Percentiles rank a stretch among this genome's conserved stretches.
Conservation (phyloP, 2,888 invertebrate species). For the Rhagium mordax region DNA sequence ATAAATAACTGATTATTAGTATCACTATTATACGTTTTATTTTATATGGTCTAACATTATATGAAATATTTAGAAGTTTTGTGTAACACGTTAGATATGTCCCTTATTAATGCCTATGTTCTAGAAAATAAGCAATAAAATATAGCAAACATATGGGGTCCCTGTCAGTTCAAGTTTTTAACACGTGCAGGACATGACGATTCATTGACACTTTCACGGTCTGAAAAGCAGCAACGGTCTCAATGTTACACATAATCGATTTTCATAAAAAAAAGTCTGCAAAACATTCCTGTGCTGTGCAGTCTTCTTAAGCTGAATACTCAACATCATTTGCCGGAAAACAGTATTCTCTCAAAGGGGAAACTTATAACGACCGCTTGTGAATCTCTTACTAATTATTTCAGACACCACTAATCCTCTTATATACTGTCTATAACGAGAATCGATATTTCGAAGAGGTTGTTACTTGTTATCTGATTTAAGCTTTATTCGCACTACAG, state of each 20-base stretch:
- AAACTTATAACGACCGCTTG: background rate
- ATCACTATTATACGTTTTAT: no score
- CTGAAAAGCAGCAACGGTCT: constrained; percentile 28
- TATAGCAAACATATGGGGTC: background rate
- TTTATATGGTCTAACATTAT: no score
- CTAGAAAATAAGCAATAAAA: background rate
- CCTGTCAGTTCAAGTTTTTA: background rate
- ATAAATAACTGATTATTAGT: no score
- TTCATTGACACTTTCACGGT: constrained; percentile 48
- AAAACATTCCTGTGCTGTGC: background rate
- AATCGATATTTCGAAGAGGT: background rate
- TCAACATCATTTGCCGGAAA: background rate
- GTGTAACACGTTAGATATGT: background rate
- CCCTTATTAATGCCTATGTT: background rate
- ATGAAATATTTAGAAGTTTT: background rate
- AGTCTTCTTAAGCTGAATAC: background rate
- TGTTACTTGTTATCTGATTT: no score
- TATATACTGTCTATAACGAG: background rate
- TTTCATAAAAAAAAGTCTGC: constrained; percentile 10
- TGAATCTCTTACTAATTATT: no score
- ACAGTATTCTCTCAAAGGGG: background rate
- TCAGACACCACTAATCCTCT: background rate
- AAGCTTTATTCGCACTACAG: no score
- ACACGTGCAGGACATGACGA: constrained; percentile 35
- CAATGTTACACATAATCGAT: constrained; percentile 22